These are phyloP conservation scores for Poeciliopsis infans DNA, from an alignment of 2,797 vertebrate species.

Conservation along the genomic window DNA sequence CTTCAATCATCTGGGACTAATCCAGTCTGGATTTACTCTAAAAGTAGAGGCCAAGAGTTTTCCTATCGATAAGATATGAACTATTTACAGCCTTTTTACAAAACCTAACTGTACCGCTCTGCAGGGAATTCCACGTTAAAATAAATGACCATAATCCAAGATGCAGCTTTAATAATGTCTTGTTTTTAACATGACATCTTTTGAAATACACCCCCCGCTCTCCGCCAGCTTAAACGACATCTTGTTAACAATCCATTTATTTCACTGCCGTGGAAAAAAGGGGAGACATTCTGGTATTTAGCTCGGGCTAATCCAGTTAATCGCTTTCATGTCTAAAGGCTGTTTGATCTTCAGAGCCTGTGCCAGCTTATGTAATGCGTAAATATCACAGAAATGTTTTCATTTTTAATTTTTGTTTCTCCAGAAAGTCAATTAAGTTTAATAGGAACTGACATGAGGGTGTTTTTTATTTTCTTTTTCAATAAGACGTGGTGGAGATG, in stretches of 20 bases:
- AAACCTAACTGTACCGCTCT: not conserved
- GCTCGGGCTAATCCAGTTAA: constrained; percentile 14
- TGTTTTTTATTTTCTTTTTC: not conserved
- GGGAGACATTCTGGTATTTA: not conserved
- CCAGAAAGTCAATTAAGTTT: not conserved
- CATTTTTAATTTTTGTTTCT: not conserved
- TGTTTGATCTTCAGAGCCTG: constrained; percentile 16
- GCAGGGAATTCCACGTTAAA: not conserved
- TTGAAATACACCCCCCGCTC: not conserved
- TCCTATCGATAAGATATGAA: not conserved
- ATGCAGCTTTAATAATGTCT: not conserved
- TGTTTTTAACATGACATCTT: not conserved
- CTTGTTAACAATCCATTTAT: constrained; percentile 1
- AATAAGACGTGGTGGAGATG: not conserved
- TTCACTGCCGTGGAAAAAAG: not conserved
- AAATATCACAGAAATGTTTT: not conserved
- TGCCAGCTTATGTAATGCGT: not conserved
- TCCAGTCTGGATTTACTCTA: not conserved
- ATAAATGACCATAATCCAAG: not conserved
- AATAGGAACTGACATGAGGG: not conserved
- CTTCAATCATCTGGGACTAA: not conserved
- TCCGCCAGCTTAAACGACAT: not conserved
- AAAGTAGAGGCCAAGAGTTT: not conserved
- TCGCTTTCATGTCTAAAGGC: constrained; percentile 21
- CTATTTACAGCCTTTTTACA: not conserved